Base-by-base conservation (phyloP, 2,888 invertebrate genomes). In the Petrolisthes cinctipes region DNA sequence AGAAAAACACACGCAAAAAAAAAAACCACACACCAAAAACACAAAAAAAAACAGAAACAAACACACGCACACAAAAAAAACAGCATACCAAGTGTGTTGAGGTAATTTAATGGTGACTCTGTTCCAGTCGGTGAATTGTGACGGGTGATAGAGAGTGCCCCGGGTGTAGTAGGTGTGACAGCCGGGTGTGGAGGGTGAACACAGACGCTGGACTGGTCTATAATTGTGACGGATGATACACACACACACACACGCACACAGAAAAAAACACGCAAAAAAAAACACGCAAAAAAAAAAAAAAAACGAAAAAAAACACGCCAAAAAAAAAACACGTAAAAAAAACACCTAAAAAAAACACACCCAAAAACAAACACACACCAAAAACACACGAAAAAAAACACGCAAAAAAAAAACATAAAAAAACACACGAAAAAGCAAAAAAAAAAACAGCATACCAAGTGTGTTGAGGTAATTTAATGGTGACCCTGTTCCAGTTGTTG, bases 101-200 rank as follows among this genome's bases (percentile, higher is more conserved):
- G 93, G 92, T n/a, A 93, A 92, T 7, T 92, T 91, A 1, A 93
- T 91, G 4, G 93, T 93, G 5, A 93, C 92, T 56, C 92, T 91
- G 76, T 91, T 92, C 93, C 93, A 93, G 17, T 92, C 89, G 20
- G 91, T 91, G 90, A 92, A 93, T 89, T 92, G 92, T 2, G 92
- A 91, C 71, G 92, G 91, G 86, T 92, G 92, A 88, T 92, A 93
- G 51, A 93, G 91, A 14, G 92, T 93, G 17, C 93, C 92, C 37
- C 92, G 91, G n/a, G 92, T 92, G 82, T 83, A 90, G 82, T 82
- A 88, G 7, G 86, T 80, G 17, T 78, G 71, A 68, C 89, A 89
- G 7, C 89, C 89, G 6, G 89, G 89, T 4, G 88, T 82, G 7
- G 90, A 83, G 14, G 88, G 90, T 0, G 90, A 66, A 61, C 88